Base-by-base conservation (phyloP, 2,888 invertebrate species). In the Furcula furcula region DNA sequence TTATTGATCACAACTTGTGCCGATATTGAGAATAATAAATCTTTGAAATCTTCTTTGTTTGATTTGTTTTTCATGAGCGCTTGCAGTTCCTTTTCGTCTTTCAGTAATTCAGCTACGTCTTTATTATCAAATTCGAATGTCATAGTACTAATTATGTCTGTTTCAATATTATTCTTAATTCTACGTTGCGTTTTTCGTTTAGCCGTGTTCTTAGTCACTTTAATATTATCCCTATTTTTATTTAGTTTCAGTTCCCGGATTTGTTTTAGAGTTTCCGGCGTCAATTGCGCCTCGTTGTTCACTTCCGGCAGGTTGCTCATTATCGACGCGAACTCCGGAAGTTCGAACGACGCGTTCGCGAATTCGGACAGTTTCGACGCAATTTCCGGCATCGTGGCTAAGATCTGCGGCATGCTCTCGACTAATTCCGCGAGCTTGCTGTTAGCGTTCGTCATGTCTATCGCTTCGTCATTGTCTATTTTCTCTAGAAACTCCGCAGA, bases 211-310 rank as follows among this genome's bases (percentile, higher is more conserved):
- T 88, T 88, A 11, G 86, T 87, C 0, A 88, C 85, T 55, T 87
- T 88, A 7, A 86, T 70, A 28, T 55, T 75, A 54, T 87, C 87
- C 16, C 83, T 79, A 46, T 46, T 49, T 31, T 85, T 88, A 41
- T 58, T 82, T 3, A 85, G 41, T 43, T 87, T 85, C 1, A 89
- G 40, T 48, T 89, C 89, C 1, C 88, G 65, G 4, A 89, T 86
- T 34, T 89, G 89, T 65, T 80, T 87, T 2, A 89, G 39, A 0
- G 88, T 89, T 52, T 89, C 89, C 0, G 86, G 88, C 0, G 89
- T 86, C 0, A 89, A 34, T 39, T 88, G 87, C 0, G 82, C 73
- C 45, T 87, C 88, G 31, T 66, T 78, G 16, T 73, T 78, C 0
- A 77, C 76, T 10, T 85, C 87, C 0, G 87, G 86, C 2, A 87